Evolutionary conservation across 2,797 vertebrate genomes (phyloP).

Genomic region (Periophthalmus magnuspinnatus): DNA sequence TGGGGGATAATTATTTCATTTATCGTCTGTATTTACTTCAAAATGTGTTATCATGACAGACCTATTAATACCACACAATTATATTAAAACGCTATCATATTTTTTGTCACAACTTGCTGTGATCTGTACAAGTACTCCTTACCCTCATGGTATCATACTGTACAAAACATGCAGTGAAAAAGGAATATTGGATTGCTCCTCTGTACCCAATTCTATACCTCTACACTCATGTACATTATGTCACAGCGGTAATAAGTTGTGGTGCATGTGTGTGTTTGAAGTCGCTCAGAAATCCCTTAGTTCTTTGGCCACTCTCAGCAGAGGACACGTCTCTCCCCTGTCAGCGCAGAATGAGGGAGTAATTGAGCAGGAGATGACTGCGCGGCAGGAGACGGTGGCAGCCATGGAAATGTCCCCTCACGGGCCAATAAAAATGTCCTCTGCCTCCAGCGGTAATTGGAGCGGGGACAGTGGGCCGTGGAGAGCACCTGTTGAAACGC

Average conservation of each 20-base stretch:
- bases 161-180: neutral
- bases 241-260: slow-evolving; percentile 60
- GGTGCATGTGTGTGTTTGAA: slow-evolving; percentile 64
- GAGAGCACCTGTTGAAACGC: slow-evolving; percentile 68
- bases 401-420: slow-evolving; percentile 69
- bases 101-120: neutral
- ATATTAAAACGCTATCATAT: neutral
- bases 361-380: slow-evolving; percentile 68
- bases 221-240: slow-evolving; percentile 38
- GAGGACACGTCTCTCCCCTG: slow-evolving; percentile 54
- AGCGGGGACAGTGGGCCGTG: slow-evolving; percentile 64
- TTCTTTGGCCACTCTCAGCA: slow-evolving; percentile 55
- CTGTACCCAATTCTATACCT: neutral
- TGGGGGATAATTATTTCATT: no score
- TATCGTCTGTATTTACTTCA: no score
- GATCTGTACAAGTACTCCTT: neutral
- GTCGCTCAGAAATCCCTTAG: slow-evolving; percentile 71
- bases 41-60: no score
- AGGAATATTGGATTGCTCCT: neutral
- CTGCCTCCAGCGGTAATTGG: slow-evolving; percentile 73
- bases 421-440: slow-evolving; percentile 69
- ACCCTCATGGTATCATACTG: neutral
- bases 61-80: no score
- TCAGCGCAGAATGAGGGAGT: slow-evolving; percentile 52
- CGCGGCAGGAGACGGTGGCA: slow-evolving; percentile 54